These are phyloP conservation scores for Bugulina stolonifera DNA, from an alignment of 2,888 invertebrate genomes.

Conservation along the genomic window DNA sequence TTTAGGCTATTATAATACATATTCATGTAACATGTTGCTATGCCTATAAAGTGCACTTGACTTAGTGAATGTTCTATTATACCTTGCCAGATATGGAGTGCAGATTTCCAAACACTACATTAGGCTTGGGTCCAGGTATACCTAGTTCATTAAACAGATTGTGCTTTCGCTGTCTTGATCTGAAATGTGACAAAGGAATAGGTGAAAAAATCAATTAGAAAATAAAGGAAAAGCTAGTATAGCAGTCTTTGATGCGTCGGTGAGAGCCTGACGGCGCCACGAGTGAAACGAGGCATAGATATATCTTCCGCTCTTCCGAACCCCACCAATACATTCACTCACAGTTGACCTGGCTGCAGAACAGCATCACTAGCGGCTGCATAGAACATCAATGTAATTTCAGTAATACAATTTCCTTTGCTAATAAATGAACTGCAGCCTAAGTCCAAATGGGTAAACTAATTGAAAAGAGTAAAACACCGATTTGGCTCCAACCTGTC, in stretches of 20 bases:
- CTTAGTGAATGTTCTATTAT: too few species aligned
- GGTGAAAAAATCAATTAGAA: background rate
- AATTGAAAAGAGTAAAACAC: background rate
- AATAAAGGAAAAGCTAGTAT: background rate
- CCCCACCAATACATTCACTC: background rate
- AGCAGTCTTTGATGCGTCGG: constrained; percentile 1
- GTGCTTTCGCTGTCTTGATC: constrained; percentile 36
- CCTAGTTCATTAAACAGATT: constrained; percentile 36
- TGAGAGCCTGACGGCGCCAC: background rate
- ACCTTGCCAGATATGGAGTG: constrained; percentile 38
- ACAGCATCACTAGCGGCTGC: background rate
- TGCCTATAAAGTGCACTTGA: too few species aligned
- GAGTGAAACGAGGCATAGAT: background rate
- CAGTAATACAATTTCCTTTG: constrained; percentile 26
- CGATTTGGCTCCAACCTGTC: constrained; percentile 6
- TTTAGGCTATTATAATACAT: too few species aligned
- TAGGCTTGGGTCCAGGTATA: constrained; percentile 42
- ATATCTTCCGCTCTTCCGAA: constrained; percentile 24
- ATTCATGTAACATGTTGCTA: background rate
- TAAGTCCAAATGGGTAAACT: background rate
- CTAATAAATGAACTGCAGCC: background rate
- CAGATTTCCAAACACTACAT: constrained; percentile 43
- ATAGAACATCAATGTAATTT: constrained; percentile 9
- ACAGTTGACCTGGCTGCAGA: background rate
- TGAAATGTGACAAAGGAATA: constrained; percentile 31